Base-by-base conservation (phyloP, 2,113 vertebrate species). In the Scophthalmus maximus region DNA sequence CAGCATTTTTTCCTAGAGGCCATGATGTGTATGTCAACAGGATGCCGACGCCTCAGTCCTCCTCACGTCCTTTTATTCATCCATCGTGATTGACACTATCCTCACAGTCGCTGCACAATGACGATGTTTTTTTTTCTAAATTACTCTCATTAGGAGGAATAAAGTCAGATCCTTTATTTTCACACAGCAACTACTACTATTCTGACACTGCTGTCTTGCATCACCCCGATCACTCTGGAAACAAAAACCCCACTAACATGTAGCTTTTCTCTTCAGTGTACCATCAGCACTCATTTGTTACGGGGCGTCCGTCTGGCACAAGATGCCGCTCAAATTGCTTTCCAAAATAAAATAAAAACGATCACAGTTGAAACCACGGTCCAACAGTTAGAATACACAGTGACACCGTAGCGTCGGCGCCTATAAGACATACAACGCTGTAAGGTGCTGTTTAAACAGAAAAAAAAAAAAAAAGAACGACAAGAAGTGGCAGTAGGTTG, bases 41-140 rank as follows among this genome's bases (percentile, higher is more conserved):
- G 55, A 26, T 34, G 70, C 60, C 66, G 70, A 63, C 51, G 30
- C 68, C 76, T 81, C 58, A 9, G 81, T 46, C 76, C 69, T 29
- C 34, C 58, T 74, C 73, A 25, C 30, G 29, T 66, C 51, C 58
- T 47, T 73, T 69, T 62, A 58, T 62, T 56, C 69, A 42, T 56
- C 59, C 46, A 2, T 38, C 81, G 40, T 58, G 52, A 78, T 64
- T 73, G 70, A 66, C 70, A 18, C 34, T 2, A 10, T 69, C 66
- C 20, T 71, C 38, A 15, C 8, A 58, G 23, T 55, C 34, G 14
- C 25, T 1, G 10, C 3, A 1, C 36, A 2, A 5, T 46, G 23
- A 29, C 5, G 6, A 10, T 22, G 3, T 17, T 50, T 32, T 6
- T 29, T 17, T 15, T 25, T 40, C 10, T 8, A n/a, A 20, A 9